These are phyloP conservation scores for Decapterus maruadsi DNA, from an alignment of 2,797 vertebrate genomes.

Conservation along the genomic window DNA sequence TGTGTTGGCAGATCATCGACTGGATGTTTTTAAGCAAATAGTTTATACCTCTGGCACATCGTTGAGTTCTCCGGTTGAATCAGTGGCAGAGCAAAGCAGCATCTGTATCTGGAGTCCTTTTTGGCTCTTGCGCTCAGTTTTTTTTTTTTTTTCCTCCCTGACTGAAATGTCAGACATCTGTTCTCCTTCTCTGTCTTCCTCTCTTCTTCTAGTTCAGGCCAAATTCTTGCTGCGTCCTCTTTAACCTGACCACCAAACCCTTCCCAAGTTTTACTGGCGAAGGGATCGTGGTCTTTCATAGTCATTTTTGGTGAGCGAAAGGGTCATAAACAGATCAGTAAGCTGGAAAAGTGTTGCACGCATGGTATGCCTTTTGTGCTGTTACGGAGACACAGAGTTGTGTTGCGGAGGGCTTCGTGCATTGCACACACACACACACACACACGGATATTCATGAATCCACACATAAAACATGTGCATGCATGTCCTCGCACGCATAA, in stretches of 20 bases:
- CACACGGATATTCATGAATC: conserved; percentile 19
- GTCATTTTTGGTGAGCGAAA: conserved; percentile 56
- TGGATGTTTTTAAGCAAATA: conserved; percentile 54
- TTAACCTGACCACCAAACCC: conserved; percentile 69
- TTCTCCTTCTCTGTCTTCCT: conserved; percentile 64
- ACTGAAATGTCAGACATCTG: conserved; percentile 75
- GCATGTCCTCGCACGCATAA: conserved; percentile 19
- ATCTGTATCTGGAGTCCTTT: conserved; percentile 62
- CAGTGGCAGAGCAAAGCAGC: conserved; percentile 41
- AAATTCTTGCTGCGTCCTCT: conserved; percentile 70
- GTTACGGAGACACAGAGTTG: conserved; percentile 37
- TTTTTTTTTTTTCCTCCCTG: conserved; percentile 29
- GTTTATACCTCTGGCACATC: conserved; percentile 52
- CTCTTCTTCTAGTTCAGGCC: conserved; percentile 54
- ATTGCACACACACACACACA: conserved; percentile 5
- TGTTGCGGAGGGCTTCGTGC: conserved; percentile 15
- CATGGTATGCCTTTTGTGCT: conserved; percentile 45
- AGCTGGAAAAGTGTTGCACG: conserved; percentile 57
- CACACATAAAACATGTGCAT: conserved; percentile 32
- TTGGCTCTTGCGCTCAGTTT: conserved; percentile 27
- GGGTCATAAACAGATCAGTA: conserved; percentile 68
- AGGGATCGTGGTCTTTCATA: conserved; percentile 51
- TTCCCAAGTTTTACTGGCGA: conserved; percentile 60
- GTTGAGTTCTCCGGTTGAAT: conserved; percentile 19
- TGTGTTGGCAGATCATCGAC: conserved; percentile 47